phyloP scores from a whole-genome alignment of 2,888 invertebrate genomes.

The Cantharis rufa region DNA sequence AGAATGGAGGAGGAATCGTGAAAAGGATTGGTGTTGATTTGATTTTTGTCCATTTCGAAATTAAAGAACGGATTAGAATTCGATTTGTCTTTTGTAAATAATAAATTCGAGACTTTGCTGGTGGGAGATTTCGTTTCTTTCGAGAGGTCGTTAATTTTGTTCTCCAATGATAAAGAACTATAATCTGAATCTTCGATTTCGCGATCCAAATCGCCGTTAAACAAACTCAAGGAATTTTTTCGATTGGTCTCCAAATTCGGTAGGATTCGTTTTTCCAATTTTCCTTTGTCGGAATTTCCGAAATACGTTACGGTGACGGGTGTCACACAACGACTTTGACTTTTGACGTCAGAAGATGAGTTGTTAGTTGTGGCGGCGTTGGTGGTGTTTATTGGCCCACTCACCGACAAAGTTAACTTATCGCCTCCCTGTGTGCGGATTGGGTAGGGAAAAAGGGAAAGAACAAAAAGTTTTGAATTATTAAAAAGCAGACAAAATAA shows the following conservation, averaged over 20 bases:
- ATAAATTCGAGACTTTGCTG: slow-evolving; percentile 18
- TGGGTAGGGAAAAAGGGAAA: slow-evolving; percentile 1
- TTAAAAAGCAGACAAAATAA: not conserved
- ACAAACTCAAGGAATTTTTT: slow-evolving; percentile 39
- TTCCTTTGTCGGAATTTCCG: slow-evolving; percentile 51
- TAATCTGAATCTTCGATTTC: slow-evolving; percentile 26
- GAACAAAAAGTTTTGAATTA: slow-evolving; percentile 2
- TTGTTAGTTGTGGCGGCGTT: slow-evolving; percentile 29
- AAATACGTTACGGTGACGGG: slow-evolving; percentile 68
- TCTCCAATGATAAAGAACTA: slow-evolving; percentile 12
- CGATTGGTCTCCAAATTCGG: slow-evolving; percentile 35
- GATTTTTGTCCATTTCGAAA: slow-evolving; percentile 37
- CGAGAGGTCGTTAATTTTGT: slow-evolving; percentile 25
- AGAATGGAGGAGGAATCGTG: slow-evolving; percentile 55
- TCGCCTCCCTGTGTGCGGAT: slow-evolving; percentile 64
- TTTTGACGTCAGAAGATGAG: slow-evolving; percentile 37
- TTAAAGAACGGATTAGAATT: slow-evolving; percentile 46
- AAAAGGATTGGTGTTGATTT: slow-evolving; percentile 56
- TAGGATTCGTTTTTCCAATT: slow-evolving; percentile 49
- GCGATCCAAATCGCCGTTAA: slow-evolving; percentile 30
- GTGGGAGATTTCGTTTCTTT: slow-evolving; percentile 30
- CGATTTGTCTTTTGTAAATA: not conserved
- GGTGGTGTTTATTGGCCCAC: slow-evolving; percentile 54
- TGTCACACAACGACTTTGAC: slow-evolving; percentile 52
- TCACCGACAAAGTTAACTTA: slow-evolving; percentile 69